Evolutionary conservation across 2,888 invertebrate genomes (phyloP).

Genomic region (Eupithecia exiguata): DNA sequence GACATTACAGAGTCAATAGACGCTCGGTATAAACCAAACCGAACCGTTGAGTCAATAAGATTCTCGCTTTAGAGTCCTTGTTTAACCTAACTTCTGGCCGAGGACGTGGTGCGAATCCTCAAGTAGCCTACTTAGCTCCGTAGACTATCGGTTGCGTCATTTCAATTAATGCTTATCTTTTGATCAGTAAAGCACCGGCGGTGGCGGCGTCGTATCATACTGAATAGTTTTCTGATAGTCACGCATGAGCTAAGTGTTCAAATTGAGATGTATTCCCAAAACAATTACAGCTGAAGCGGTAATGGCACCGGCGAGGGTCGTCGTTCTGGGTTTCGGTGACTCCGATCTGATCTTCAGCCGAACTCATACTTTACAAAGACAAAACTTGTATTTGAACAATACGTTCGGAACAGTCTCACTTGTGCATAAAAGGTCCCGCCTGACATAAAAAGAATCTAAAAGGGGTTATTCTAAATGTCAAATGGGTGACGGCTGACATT

Average conservation of each 20-base stretch:
- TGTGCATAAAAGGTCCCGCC: slow-evolving; percentile 41
- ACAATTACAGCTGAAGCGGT: slow-evolving; percentile 57
- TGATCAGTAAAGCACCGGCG: slow-evolving; percentile 33
- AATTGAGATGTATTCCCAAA: slow-evolving; percentile 55
- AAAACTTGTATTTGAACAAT: slow-evolving; percentile 41
- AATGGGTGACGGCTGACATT: slow-evolving; percentile 44
- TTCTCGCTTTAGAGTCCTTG: slow-evolving; percentile 69
- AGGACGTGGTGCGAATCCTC: slow-evolving; percentile 64
- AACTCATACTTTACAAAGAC: slow-evolving; percentile 33
- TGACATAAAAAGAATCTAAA: slow-evolving; percentile 45
- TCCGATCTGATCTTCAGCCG: slow-evolving; percentile 50
- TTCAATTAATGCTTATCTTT: slow-evolving; percentile 62
- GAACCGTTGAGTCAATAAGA: slow-evolving; percentile 75
- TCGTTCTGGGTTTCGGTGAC: slow-evolving; percentile 50
- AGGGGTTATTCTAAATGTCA: slow-evolving; percentile 46
- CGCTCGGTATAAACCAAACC: slow-evolving; percentile 62
- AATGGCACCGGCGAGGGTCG: slow-evolving; percentile 52
- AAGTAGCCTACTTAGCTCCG: slow-evolving; percentile 51
- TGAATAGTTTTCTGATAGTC: slow-evolving; percentile 36
- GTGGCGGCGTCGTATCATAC: slow-evolving; percentile 32
- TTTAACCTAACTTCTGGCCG: slow-evolving; percentile 68
- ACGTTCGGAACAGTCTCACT: slow-evolving; percentile 39
- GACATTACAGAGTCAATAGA: slow-evolving; percentile 81
- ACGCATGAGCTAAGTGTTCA: slow-evolving; percentile 48
- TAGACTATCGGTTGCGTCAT: slow-evolving; percentile 59